Conservation (phyloP, 2,797 vertebrate species). For the Tenualosa ilisha region DNA sequence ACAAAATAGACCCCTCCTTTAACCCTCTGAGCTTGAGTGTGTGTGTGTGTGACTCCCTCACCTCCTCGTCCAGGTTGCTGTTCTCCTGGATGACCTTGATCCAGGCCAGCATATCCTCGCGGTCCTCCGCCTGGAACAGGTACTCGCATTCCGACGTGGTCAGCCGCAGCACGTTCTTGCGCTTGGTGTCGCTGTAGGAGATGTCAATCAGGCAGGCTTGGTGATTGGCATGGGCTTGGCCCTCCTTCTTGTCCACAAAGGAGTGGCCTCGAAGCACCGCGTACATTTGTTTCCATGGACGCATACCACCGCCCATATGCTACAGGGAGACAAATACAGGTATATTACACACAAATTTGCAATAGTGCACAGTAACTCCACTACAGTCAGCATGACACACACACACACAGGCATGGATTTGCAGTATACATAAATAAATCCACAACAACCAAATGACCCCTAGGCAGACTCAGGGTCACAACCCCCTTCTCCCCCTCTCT, state of each 20-base stretch:
- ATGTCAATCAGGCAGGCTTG: conserved; percentile 93
- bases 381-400: background rate
- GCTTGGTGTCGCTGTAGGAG: conserved; percentile 96
- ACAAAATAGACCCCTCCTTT: no score
- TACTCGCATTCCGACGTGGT: conserved; percentile 93
- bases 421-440: no score
- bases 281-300: conserved; percentile 93
- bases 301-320: conserved; percentile 87
- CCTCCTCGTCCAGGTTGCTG: conserved; percentile 92
- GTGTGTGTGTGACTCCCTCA: conserved; percentile 48
- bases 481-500: background rate
- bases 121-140: conserved; percentile 95
- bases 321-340: conserved; percentile 52
- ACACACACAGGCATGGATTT: no score
- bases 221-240: conserved; percentile 71
- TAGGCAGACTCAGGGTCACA: background rate
- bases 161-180: conserved; percentile 93
- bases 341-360: background rate
- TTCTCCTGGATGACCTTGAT: conserved; percentile 92
- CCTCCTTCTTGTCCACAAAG: conserved; percentile 92
- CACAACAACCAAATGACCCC: no score
- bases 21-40: no score
- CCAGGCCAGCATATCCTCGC: conserved; percentile 96
- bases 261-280: conserved; percentile 86
- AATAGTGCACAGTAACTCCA: background rate